phyloP scores from a whole-genome alignment of 2,888 invertebrate genomes.

The Agrochola lota region DNA sequence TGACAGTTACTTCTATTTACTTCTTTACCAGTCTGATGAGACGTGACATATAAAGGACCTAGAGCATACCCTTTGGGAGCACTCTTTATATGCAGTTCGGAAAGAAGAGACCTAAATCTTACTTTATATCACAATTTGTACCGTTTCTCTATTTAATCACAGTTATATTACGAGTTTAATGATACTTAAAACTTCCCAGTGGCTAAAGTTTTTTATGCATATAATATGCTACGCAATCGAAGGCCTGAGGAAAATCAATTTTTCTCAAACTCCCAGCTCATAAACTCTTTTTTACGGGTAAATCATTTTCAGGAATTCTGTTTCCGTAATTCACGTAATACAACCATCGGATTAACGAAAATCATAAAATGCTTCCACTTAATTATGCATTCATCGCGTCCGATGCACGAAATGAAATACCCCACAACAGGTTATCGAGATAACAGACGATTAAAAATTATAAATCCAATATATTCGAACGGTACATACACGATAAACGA shows the following conservation, averaged over 20 bases:
- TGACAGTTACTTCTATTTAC: too few species aligned
- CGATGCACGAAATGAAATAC: constrained; percentile 85
- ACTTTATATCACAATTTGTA: not conserved
- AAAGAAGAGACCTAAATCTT: not conserved
- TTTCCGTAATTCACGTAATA: constrained; percentile 58
- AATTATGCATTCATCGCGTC: constrained; percentile 89
- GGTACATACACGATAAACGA: constrained; percentile 72
- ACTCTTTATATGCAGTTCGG: not conserved
- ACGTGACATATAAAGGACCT: not conserved
- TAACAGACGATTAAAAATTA: constrained; percentile 85
- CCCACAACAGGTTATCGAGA: constrained; percentile 88
- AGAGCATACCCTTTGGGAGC: not conserved
- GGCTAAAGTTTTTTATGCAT: too few species aligned
- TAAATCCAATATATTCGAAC: constrained; percentile 74
- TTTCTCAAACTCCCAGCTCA: not conserved
- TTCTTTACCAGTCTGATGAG: not conserved
- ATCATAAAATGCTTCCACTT: constrained; percentile 87
- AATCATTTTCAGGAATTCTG: constrained; percentile 24
- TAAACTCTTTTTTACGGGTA: not conserved
- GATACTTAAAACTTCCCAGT: not conserved
- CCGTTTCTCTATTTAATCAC: not conserved
- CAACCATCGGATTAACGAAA: constrained; percentile 79
- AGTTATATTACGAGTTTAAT: not conserved
- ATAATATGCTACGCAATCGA: not conserved
- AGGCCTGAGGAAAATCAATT: not conserved